Conservation (phyloP, 2,888 invertebrate species). For the Himalopsyche japonica region DNA sequence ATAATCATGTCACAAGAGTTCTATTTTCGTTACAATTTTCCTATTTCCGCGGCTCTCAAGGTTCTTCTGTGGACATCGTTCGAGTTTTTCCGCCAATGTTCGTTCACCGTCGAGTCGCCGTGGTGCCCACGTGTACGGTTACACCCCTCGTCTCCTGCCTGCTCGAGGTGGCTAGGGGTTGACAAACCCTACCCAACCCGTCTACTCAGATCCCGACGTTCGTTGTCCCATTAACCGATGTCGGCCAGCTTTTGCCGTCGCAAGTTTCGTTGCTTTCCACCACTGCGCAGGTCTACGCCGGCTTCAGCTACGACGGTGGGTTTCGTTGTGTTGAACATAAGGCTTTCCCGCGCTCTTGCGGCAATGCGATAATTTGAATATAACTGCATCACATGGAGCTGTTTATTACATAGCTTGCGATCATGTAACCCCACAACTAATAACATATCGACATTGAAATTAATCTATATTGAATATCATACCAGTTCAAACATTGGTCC, state of each 20-base stretch:
- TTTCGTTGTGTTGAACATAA: not conserved
- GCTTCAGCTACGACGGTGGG: not conserved
- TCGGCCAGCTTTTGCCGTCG: not conserved
- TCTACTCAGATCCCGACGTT: slow-evolving; percentile 13
- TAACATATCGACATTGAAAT: no score
- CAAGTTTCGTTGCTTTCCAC: not conserved
- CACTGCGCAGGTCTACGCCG: not conserved
- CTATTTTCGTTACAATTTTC: not conserved
- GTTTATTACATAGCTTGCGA: no score
- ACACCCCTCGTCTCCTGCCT: not conserved
- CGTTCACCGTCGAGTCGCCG: slow-evolving; percentile 8
- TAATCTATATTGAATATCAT: no score
- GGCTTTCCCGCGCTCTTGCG: not conserved
- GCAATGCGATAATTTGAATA: not conserved
- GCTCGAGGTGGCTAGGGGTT: not conserved
- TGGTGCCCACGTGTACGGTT: not conserved
- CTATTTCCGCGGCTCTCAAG: not conserved
- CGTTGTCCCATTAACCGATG: slow-evolving; percentile 34
- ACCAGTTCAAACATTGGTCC: no score
- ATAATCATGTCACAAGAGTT: not conserved
- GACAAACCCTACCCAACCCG: slow-evolving; percentile 13
- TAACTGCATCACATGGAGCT: no score
- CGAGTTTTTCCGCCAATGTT: not conserved
- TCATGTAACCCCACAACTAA: no score
- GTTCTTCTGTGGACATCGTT: not conserved